Evolutionary conservation across 2,888 invertebrate species (phyloP).

Genomic region (Schizaphis graminum): DNA sequence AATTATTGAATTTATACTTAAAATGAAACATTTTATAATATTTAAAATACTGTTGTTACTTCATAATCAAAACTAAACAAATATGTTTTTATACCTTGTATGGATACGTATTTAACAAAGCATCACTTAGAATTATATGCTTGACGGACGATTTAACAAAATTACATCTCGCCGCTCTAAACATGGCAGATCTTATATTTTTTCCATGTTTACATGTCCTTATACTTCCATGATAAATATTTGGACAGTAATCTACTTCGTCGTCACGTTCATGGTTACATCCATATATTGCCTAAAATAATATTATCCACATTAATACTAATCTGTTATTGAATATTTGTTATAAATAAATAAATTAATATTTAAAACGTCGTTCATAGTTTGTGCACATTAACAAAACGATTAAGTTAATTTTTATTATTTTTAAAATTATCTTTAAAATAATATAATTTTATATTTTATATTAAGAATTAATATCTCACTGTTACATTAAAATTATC

Average conservation of each 20-base stretch:
- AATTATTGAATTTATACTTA: background rate
- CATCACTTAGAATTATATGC: slow-evolving; percentile 33
- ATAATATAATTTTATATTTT: background rate
- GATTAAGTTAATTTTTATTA: background rate
- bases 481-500: background rate
- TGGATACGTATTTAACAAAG: background rate
- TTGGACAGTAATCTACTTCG: slow-evolving; percentile 54
- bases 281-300: slow-evolving; percentile 42
- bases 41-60: background rate
- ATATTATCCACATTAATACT: background rate
- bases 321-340: background rate
- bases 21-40: background rate
- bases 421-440: background rate
- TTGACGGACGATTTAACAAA: slow-evolving; percentile 47
- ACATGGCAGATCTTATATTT: slow-evolving; percentile 47
- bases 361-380: background rate
- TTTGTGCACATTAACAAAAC: background rate
- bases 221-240: slow-evolving; percentile 17
- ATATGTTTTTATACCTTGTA: background rate
- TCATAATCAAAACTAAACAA: background rate
- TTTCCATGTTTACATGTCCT: slow-evolving; percentile 28
- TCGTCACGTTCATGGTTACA: slow-evolving; percentile 37
- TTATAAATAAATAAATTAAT: background rate
- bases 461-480: background rate
- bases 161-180: slow-evolving; percentile 19